A percentile compares a stretch with the other conserved stretches of the same genome.
Evolutionary conservation across 1,140 invertebrate genomes (phyloP).

Genomic region (Chymomyza costata): DNA sequence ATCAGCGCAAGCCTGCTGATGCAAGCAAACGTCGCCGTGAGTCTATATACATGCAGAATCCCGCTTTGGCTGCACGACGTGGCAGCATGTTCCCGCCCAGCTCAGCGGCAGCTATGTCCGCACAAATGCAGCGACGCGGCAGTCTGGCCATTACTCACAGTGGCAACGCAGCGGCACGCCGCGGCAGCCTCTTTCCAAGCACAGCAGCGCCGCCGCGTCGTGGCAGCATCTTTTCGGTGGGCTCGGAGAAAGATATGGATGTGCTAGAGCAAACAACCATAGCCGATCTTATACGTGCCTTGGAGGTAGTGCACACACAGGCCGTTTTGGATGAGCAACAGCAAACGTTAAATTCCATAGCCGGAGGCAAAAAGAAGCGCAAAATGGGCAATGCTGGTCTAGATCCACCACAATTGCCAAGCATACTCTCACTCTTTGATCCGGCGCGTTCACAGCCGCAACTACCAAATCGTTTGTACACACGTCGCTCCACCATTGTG

Average conservation of each 20-base stretch:
- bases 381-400: slow-evolving; percentile 78
- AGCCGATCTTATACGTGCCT: slow-evolving; percentile 83
- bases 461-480: slow-evolving; percentile 61
- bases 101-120: slow-evolving; percentile 23
- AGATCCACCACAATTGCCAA: slow-evolving; percentile 71
- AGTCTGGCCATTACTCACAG: slow-evolving; percentile 68
- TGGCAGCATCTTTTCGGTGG: slow-evolving; percentile 77
- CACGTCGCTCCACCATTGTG: slow-evolving; percentile 65
- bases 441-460: slow-evolving; percentile 44
- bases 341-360: slow-evolving; percentile 10
- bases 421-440: slow-evolving; percentile 63
- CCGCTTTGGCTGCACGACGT: slow-evolving; percentile 39
- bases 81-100: slow-evolving; percentile 61
- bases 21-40: slow-evolving; percentile 49
- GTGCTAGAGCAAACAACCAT: slow-evolving; percentile 85
- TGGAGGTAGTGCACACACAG: slow-evolving; percentile 79
- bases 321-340: slow-evolving; percentile 62
- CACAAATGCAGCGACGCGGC: slow-evolving; percentile 74
- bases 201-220: slow-evolving; percentile 63
- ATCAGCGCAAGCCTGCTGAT: slow-evolving; percentile 41
- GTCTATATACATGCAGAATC: slow-evolving; percentile 67
- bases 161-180: slow-evolving; percentile 54
- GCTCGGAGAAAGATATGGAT: slow-evolving; percentile 77
- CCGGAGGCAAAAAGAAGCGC: slow-evolving; percentile 62
- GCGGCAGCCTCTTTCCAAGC: slow-evolving; percentile 60